Evolutionary conservation across 2,888 invertebrate genomes (phyloP).

Genomic region (Pardosa pseudoannulata): DNA sequence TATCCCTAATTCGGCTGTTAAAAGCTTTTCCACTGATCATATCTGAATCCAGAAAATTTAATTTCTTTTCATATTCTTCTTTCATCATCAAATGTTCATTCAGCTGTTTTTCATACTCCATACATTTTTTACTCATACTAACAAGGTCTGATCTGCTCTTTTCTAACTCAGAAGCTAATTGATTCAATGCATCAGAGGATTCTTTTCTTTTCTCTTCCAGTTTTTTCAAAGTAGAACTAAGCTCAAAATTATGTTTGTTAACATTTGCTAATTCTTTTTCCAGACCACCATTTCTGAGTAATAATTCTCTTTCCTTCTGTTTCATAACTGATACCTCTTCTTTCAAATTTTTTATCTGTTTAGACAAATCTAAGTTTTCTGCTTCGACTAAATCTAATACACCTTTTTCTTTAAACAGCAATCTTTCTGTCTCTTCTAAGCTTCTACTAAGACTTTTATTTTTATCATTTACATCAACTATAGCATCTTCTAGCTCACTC

Average conservation of each 20-base stretch:
- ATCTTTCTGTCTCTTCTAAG: not conserved
- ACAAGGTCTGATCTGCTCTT: slow-evolving; percentile 25
- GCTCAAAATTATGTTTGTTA: not conserved
- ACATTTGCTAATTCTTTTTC: not conserved
- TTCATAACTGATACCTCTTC: not conserved
- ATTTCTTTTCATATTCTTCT: slow-evolving; percentile 3
- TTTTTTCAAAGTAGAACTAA: not conserved
- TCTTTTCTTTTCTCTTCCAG: slow-evolving; percentile 11
- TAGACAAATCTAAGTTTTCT: not conserved
- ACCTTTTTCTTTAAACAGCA: not conserved
- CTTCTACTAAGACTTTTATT: not conserved
- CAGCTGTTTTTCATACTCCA: slow-evolving; percentile 33
- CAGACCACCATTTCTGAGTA: not conserved
- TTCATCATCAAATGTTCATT: not conserved
- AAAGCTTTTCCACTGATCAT: not conserved
- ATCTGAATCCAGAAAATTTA: not conserved
- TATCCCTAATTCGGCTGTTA: not conserved
- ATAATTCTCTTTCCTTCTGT: not conserved
- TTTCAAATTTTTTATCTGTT: not conserved
- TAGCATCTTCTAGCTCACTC: not conserved
- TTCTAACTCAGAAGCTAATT: slow-evolving; percentile 32
- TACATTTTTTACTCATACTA: slow-evolving; percentile 28
- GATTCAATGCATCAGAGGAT: not conserved
- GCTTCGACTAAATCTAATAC: not conserved
- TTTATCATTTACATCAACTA: not conserved